A percentile compares a stretch with the other conserved stretches of the same genome.
Evolutionary conservation across 1,140 invertebrate genomes (phyloP).

Genomic region (Macrotrachela quadricornifera): DNA sequence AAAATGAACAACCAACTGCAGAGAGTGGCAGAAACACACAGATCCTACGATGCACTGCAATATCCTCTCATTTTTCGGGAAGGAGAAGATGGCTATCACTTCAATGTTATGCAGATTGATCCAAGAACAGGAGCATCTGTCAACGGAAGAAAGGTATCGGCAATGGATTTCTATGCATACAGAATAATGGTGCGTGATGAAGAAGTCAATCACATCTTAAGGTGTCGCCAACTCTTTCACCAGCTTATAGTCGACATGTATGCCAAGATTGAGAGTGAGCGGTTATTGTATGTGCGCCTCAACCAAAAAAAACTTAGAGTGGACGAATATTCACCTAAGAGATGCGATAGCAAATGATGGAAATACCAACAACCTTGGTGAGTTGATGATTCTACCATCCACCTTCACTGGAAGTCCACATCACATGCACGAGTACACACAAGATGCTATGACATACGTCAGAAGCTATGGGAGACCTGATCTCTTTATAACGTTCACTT

Average conservation of each 20-base stretch:
- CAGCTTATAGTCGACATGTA: conserved; percentile 26
- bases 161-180: conserved; percentile 10
- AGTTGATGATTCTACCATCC: conserved; percentile 26
- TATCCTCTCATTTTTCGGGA: conserved; percentile 11
- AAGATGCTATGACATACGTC: conserved; percentile 34
- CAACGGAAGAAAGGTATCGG: background rate
- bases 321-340: no score
- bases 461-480: conserved; percentile 26
- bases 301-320: no score
- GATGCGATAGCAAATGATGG: no score
- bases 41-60: conserved; percentile 4
- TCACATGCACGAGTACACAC: conserved; percentile 28
- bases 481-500: conserved; percentile 34
- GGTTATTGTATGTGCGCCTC: no score
- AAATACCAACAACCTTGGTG: conserved; percentile 14
- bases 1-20: background rate
- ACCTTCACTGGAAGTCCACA: conserved; percentile 23
- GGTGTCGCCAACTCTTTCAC: conserved; percentile 21
- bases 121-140: conserved; percentile 1
- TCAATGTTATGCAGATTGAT: conserved; percentile 4
- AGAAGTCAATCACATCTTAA: conserved; percentile 15
- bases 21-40: background rate
- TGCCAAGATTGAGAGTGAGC: no score
- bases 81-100: conserved; percentile 10
- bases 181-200: conserved; percentile 2